Evolutionary conservation across 2,797 vertebrate species (phyloP), one percentile per base, ranked within the genome.

Genomic region (Enteromius afrohamiltoni): DNA sequence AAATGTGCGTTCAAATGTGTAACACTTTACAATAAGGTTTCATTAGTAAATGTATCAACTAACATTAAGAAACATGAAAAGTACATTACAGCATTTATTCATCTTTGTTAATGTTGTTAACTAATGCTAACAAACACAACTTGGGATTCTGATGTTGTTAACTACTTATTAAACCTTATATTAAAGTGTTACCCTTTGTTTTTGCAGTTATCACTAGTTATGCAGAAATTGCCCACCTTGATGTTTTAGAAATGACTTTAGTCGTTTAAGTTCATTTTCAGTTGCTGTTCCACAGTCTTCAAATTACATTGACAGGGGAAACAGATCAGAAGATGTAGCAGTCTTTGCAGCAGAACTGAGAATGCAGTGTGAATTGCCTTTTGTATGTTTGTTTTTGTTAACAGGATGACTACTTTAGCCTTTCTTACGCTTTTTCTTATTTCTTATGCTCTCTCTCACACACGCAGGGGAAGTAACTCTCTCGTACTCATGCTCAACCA

Each of bases 401-500:
- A 4, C 37, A 42, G 31, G 14, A 60, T 42, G 53, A 26, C 4
- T 64, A 21, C 42, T 77, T 29, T 7, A 26, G 31, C 51, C 6
- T 45, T 16, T 77, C 8, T 23, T 29, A 13, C 19, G 8, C 71
- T 42, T 40, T 2, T 40, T 40, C 37, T 40, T 40, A 9, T 45
- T 16, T 77, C 8, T 23, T 31, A 21, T 31, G 8, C 71, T 45
- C 45, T 60, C 64, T 26, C 16, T 49, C 19, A 10, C 55, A 45
- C 78, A 58, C 37, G 31, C 67, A 60, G 68, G 37, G 19, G 21
- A 34, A 60, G 42, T n/a, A 51, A 83, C 51, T 71, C 14, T 53
- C 70, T 55, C 70, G 82, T 75, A 83, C 74, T 86, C 58, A 68
- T 83, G 84, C 83, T 83, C 86, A 86, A 83, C 84, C 85, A 88